phyloP scores from a whole-genome alignment of 2,888 invertebrate genomes.

The Pseudococcus viburni region DNA sequence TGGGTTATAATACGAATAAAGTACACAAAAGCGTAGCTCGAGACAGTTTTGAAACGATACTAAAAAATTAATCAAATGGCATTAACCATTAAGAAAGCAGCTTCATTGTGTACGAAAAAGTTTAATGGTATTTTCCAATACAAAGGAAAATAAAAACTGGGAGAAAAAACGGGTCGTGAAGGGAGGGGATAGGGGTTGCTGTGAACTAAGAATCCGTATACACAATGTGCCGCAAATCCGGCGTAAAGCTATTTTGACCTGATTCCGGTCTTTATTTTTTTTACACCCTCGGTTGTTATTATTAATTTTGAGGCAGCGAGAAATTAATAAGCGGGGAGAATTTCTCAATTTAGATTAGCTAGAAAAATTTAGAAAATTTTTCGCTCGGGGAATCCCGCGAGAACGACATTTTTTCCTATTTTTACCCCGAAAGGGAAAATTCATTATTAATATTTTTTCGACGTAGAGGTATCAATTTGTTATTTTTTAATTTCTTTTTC shows the following conservation, averaged over 20 bases:
- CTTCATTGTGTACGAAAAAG: slow-evolving; percentile 16
- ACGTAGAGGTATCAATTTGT: slow-evolving; percentile 3
- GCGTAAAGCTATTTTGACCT: not conserved
- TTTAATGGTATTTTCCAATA: slow-evolving; percentile 21
- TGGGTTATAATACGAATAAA: not conserved
- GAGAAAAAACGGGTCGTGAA: not conserved
- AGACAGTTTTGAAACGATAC: slow-evolving; percentile 11
- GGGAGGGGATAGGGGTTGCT: too few species aligned
- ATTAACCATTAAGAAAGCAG: slow-evolving; percentile 33
- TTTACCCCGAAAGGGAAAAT: not conserved
- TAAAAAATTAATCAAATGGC: slow-evolving; percentile 43
- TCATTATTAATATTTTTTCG: not conserved
- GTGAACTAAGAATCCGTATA: not conserved
- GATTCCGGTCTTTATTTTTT: not conserved
- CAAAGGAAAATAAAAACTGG: not conserved
- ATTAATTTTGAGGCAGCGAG: not conserved
- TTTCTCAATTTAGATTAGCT: slow-evolving; percentile 1
- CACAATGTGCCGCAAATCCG: not conserved
- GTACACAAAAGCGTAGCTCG: not conserved
- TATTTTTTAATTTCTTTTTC: slow-evolving; percentile 2
- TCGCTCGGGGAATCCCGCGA: not conserved
- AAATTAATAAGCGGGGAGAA: not conserved
- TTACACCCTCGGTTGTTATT: not conserved
- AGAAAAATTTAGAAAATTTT: not conserved
- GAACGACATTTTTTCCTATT: not conserved